These are phyloP conservation scores for Oscheius myriophilus DNA, from an alignment of 2,888 invertebrate genomes.

Conservation along the genomic window DNA sequence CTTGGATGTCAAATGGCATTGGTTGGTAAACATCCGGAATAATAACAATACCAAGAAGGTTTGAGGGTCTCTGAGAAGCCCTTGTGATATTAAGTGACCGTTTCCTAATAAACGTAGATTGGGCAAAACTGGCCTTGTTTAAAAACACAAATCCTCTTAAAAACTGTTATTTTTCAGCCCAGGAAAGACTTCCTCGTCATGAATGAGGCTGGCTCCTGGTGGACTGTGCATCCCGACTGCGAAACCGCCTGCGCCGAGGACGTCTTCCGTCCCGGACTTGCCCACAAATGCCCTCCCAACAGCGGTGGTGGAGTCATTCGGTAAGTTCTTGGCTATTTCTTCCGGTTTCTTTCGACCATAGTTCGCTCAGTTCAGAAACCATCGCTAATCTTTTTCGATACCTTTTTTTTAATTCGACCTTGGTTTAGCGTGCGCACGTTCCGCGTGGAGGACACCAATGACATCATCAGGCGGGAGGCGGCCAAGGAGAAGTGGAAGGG, in stretches of 20 bases:
- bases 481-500: constrained; percentile 32
- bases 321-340: constrained; percentile 3
- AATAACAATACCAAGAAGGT: no score
- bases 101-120: no score
- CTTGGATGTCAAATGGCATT: no score
- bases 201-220: constrained; percentile 59
- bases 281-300: constrained; percentile 49
- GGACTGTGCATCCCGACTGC: constrained; percentile 57
- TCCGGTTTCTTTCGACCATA: not conserved
- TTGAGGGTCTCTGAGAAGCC: no score
- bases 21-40: no score
- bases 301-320: constrained; percentile 30
- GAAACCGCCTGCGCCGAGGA: constrained; percentile 50
- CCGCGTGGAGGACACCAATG: constrained; percentile 29
- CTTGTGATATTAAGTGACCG: no score
- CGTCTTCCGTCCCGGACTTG: constrained; percentile 45
- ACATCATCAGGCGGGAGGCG: constrained; percentile 18
- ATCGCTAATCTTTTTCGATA: not conserved
- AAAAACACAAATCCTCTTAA: no score
- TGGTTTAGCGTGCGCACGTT: constrained; percentile 23
- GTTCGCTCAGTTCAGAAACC: no score
- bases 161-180: constrained; percentile 46
- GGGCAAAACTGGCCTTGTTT: no score
- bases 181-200: constrained; percentile 57
- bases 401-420: not conserved